Conservation (phyloP, 2,888 invertebrate species). For the Sesia bembeciformis region DNA sequence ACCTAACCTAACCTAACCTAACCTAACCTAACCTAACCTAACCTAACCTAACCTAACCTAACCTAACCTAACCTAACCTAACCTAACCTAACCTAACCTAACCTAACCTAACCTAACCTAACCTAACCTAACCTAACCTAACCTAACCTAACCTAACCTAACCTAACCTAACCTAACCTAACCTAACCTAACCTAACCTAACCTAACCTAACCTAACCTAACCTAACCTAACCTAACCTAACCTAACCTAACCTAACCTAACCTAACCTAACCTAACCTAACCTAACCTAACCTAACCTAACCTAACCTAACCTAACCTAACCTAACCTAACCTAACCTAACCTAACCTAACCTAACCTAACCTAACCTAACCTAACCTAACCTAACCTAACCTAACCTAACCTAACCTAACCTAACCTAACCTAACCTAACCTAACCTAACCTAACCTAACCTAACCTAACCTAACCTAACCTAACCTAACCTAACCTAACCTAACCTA, state of each 20-base stretch:
- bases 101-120: conserved; percentile 9
- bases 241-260: conserved; percentile 1
- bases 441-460: conserved; percentile 1
- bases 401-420: background rate
- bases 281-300: background rate
- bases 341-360: conserved; percentile 2
- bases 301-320: background rate
- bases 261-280: background rate
- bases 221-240: background rate
- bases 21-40: conserved; percentile 11
- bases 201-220: conserved; percentile 1
- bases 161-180: conserved; percentile 1
- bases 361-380: conserved; percentile 4
- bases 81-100: conserved; percentile 12
- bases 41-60: conserved; percentile 12
- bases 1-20: conserved; percentile 11
- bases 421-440: background rate
- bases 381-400: conserved; percentile 2
- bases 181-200: background rate
- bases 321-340: conserved; percentile 4
- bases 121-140: conserved; percentile 3
- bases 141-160: conserved; percentile 3
- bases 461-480: conserved; percentile 3
- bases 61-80: conserved; percentile 12
- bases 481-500: conserved; percentile 2